Conservation (phyloP, 2,113 vertebrate genomes). For the Emydocephalus ijimae region DNA sequence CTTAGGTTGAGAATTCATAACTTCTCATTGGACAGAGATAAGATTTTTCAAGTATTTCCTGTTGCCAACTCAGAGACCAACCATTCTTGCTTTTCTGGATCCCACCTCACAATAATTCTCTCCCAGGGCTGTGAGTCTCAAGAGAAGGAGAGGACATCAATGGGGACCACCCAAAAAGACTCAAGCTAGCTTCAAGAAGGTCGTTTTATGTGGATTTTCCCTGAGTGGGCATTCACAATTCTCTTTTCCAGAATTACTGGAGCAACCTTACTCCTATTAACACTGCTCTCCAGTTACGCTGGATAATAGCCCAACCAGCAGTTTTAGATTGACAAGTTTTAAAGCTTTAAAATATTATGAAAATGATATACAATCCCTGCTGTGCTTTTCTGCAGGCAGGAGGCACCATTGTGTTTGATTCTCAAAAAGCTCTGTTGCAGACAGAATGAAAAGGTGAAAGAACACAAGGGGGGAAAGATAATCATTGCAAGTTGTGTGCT, state of each 20-base stretch:
- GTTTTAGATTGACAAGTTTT: slow-evolving; percentile 6
- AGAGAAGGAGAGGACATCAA: slow-evolving; percentile 9
- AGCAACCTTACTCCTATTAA: neutral
- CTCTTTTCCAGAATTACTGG: neutral
- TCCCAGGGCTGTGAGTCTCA: neutral
- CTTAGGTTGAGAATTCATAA: neutral
- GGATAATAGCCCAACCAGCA: neutral
- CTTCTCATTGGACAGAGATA: neutral
- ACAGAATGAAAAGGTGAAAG: neutral
- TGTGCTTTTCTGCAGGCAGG: slow-evolving; percentile 26
- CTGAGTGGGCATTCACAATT: neutral
- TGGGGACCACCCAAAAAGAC: neutral
- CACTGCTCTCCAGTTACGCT: neutral
- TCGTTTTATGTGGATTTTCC: slow-evolving; percentile 20
- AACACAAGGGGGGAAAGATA: neutral
- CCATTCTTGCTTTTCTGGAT: neutral
- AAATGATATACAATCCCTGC: neutral
- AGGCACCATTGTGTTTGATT: neutral
- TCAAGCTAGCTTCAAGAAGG: neutral
- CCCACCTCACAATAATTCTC: neutral
- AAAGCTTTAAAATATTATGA: neutral
- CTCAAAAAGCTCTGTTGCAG: neutral
- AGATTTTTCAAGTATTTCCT: neutral
- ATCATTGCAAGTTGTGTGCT: neutral
- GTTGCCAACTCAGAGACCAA: neutral